phyloP scores from a whole-genome alignment of 2,888 invertebrate genomes.

The Scaptomyza flava region DNA sequence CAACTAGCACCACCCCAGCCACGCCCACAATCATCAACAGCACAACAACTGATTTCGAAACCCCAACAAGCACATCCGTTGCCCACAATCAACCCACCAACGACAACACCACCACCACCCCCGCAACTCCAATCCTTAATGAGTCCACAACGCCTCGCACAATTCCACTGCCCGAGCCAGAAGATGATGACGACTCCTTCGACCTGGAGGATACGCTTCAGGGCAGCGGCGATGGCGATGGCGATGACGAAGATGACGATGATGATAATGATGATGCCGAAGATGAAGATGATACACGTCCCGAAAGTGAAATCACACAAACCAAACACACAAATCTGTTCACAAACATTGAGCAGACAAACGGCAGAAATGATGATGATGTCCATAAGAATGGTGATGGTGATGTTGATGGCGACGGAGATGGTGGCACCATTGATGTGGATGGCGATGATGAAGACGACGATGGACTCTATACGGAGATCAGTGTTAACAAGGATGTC shows the following conservation, averaged over 20 bases:
- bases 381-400: constrained; percentile 16
- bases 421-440: constrained; percentile 17
- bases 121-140: constrained; percentile 13
- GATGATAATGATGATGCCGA: constrained; percentile 20
- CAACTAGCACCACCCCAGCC: constrained; percentile 26
- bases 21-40: constrained; percentile 17
- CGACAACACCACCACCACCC: constrained; percentile 28
- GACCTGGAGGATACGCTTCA: constrained; percentile 29
- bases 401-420: constrained; percentile 28
- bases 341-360: not conserved
- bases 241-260: constrained; percentile 29
- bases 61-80: constrained; percentile 17
- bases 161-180: constrained; percentile 2
- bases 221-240: constrained; percentile 57
- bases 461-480: constrained; percentile 49
- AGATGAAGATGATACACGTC: constrained; percentile 17
- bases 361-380: constrained; percentile 1
- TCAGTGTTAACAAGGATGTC: constrained; percentile 58
- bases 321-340: not conserved
- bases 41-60: constrained; percentile 15
- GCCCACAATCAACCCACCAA: constrained; percentile 9
- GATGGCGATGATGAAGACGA: constrained; percentile 35
- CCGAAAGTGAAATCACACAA: not conserved
- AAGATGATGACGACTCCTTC: constrained; percentile 18
- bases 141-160: constrained; percentile 14